Evolutionary conservation across 2,113 vertebrate species (phyloP).

Genomic region (Rhabdornis inornatus): DNA sequence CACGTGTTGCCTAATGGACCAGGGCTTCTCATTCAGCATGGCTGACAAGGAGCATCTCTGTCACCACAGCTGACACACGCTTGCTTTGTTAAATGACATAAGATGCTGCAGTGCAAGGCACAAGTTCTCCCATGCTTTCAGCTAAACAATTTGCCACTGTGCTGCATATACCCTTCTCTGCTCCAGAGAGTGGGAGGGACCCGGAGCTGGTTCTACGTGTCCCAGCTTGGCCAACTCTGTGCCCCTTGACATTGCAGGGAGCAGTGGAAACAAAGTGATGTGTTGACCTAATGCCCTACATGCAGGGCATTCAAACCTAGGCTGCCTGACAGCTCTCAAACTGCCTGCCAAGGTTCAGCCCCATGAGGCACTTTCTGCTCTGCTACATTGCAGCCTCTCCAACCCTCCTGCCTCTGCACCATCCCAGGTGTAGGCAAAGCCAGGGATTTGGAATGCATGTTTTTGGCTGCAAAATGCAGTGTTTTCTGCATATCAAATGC

Average conservation of each 20-base stretch:
- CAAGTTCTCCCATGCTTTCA: background rate
- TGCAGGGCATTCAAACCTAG: rapidly evolving
- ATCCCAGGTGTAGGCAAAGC: rapidly evolving
- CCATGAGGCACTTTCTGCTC: background rate
- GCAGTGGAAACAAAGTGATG: rapidly evolving
- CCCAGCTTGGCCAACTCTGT: background rate
- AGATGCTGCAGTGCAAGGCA: constrained; percentile 57
- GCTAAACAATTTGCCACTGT: constrained; percentile 37
- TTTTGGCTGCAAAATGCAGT: background rate
- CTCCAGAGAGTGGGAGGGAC: background rate
- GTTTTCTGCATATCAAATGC: background rate
- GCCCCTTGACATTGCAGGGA: background rate
- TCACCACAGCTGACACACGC: constrained; percentile 39
- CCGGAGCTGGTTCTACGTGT: background rate
- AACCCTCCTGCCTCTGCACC: background rate
- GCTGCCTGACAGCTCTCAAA: background rate
- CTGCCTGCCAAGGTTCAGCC: background rate
- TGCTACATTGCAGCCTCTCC: background rate
- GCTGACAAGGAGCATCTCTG: constrained; percentile 56
- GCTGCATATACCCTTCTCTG: background rate
- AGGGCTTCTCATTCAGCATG: background rate
- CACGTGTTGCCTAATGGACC: constrained; percentile 28
- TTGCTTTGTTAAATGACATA: constrained; percentile 57
- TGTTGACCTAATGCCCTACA: background rate
- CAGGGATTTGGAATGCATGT: rapidly evolving